A percentile compares a stretch with the other conserved stretches of the same genome.
Conservation (phyloP, 2,888 invertebrate genomes). For the Caenorhabditis sp. region DNA sequence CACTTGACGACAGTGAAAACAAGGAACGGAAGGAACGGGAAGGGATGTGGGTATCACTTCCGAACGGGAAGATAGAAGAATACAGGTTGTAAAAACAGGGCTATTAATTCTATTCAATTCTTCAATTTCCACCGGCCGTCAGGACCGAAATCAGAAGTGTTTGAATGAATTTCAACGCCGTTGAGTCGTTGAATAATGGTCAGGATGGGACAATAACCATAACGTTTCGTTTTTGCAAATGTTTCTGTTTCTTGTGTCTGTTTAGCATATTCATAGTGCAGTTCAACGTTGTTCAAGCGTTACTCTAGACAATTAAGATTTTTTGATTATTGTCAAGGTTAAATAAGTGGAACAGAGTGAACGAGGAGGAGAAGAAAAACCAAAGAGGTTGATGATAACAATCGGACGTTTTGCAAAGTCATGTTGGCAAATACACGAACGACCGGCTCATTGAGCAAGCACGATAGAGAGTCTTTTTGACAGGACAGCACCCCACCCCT, state of each 20-base stretch:
- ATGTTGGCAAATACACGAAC: constrained; percentile 52
- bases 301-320: too few species aligned
- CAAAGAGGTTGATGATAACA: constrained; percentile 21
- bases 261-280: too few species aligned
- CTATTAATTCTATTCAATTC: too few species aligned
- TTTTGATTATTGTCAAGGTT: too few species aligned
- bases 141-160: neutral
- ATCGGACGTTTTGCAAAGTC: constrained; percentile 41
- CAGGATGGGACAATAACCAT: too few species aligned
- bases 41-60: too few species aligned
- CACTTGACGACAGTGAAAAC: constrained; percentile 9
- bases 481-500: neutral
- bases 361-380: constrained; percentile 10
- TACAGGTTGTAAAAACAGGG: constrained; percentile 32
- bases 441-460: constrained; percentile 52
- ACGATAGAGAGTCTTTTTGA: constrained; percentile 35
- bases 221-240: too few species aligned
- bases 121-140: too few species aligned
- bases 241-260: too few species aligned
- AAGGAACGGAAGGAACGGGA: constrained; percentile 12
- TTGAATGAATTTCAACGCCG: constrained; percentile 7
- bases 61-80: constrained; percentile 8
- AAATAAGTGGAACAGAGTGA: neutral
- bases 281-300: too few species aligned
- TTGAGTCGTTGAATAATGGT: too few species aligned